Conservation (phyloP, 2,888 invertebrate genomes). For the Cryptus viduatorius region DNA sequence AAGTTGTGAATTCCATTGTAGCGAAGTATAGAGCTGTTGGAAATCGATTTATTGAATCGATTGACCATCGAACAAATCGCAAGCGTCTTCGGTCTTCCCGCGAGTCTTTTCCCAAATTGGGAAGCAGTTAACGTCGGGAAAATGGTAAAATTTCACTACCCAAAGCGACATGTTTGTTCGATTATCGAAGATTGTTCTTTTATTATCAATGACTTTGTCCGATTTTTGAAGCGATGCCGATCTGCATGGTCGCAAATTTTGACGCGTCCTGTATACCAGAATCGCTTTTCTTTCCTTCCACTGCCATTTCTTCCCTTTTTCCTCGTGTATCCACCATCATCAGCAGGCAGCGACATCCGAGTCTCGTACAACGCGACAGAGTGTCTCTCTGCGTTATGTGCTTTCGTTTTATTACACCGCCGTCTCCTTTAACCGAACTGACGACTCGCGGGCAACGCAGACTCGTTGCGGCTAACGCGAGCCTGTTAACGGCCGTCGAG, state of each 20-base stretch:
- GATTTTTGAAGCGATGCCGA: neutral
- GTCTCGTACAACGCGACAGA: constrained; percentile 24
- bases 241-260: neutral
- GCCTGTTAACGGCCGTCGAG: constrained; percentile 52
- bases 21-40: neutral
- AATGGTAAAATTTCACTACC: neutral
- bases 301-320: constrained; percentile 2
- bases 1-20: neutral
- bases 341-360: constrained; percentile 21
- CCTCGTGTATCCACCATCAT: constrained; percentile 10
- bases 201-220: neutral
- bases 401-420: constrained; percentile 52
- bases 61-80: neutral
- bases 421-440: constrained; percentile 44
- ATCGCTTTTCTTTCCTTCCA: neutral
- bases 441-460: constrained; percentile 33
- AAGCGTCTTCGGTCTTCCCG: neutral
- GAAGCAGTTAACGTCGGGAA: neutral
- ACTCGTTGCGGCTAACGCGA: constrained; percentile 46
- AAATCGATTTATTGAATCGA: neutral
- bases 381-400: constrained; percentile 20
- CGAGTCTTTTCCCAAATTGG: neutral
- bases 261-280: constrained; percentile 6
- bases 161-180: neutral
- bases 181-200: neutral